A percentile compares a stretch with the other conserved stretches of the same genome.
Conservation (phyloP, 2,797 vertebrate genomes). For the Synaphobranchus kaupii region DNA sequence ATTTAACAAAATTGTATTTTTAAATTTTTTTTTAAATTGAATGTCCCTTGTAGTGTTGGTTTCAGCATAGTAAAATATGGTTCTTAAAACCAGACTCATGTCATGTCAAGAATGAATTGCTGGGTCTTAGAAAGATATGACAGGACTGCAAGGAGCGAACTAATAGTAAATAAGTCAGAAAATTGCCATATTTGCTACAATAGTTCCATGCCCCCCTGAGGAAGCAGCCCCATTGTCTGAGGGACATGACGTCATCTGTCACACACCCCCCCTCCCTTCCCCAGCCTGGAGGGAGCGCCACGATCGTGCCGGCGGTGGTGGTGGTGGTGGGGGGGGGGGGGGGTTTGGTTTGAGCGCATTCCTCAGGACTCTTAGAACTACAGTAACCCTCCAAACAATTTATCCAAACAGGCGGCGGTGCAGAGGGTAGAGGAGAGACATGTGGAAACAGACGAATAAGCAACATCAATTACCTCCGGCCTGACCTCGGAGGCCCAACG, state of each 20-base stretch:
- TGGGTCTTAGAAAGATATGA: background rate
- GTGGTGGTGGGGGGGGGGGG: constrained; percentile 64
- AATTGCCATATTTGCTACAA: constrained; percentile 75
- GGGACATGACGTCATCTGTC: constrained; percentile 72
- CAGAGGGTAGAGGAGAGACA: constrained; percentile 72
- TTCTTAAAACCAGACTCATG: no score
- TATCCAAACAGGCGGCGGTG: constrained; percentile 80
- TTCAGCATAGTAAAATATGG: no score
- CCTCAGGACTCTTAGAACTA: constrained; percentile 82
- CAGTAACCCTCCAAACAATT: constrained; percentile 87
- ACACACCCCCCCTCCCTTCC: constrained; percentile 68
- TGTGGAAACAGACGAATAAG: constrained; percentile 91
- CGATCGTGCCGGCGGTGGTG: constrained; percentile 68
- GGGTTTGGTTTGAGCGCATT: constrained; percentile 22
- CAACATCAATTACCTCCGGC: constrained; percentile 89
- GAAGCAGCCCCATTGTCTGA: constrained; percentile 74
- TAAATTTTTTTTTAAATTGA: no score
- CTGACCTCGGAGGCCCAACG: constrained; percentile 83
- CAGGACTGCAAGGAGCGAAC: constrained; percentile 65
- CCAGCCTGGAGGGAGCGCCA: constrained; percentile 69
- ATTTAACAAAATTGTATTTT: no score
- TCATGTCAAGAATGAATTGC: no score
- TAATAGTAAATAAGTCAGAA: constrained; percentile 83
- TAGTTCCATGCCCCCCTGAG: constrained; percentile 65
- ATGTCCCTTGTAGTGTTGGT: no score